Evolutionary conservation across 2,113 vertebrate genomes (phyloP).

Genomic region (Saccopteryx bilineata): DNA sequence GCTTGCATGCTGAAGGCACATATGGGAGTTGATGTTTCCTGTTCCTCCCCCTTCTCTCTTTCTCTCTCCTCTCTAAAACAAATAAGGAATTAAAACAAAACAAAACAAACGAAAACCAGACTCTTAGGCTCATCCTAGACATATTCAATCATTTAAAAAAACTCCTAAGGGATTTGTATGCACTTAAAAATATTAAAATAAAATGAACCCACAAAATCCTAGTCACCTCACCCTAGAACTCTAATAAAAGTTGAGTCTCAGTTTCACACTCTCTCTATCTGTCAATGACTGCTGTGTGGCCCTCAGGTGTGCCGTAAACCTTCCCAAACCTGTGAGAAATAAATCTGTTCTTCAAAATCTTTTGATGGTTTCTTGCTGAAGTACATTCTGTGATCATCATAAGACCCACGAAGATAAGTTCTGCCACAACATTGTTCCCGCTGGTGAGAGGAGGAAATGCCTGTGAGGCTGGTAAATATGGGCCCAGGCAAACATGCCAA

Average conservation of each 20-base stretch:
- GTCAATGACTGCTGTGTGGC: not conserved
- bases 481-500: not conserved
- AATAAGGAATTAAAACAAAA: no score
- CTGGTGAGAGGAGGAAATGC: not conserved
- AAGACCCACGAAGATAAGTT: not conserved
- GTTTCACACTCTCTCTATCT: not conserved
- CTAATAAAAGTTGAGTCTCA: not conserved
- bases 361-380: not conserved
- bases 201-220: not conserved
- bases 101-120: no score
- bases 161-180: no score
- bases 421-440: not conserved
- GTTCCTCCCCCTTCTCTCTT: no score
- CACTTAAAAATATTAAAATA: no score
- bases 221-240: no score
- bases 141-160: no score
- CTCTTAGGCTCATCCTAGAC: no score
- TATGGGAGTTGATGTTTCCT: no score
- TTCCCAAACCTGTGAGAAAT: not conserved
- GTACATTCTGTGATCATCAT: not conserved
- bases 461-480: not conserved
- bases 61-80: no score
- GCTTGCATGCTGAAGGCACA: no score
- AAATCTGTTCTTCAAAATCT: not conserved
- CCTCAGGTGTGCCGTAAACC: not conserved